Base-by-base conservation (phyloP, 1,140 invertebrate species). In the Tribolium castaneum region DNA sequence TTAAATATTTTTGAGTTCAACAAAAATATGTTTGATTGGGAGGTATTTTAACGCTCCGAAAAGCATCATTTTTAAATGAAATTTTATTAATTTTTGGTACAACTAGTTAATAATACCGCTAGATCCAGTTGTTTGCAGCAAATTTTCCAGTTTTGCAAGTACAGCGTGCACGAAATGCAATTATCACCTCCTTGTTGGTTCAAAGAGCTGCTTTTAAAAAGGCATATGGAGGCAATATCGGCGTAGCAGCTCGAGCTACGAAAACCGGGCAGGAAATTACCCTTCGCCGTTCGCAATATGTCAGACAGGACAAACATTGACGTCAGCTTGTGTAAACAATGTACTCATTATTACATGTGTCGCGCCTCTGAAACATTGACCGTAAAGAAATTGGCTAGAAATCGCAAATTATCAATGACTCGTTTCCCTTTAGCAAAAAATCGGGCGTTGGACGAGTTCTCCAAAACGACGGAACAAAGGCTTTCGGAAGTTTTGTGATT, bases 231-330 rank as follows among this genome's bases (percentile, higher is more conserved):
- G 45, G 35, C 70, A 72, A 72, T 72, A 72, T 72, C 70, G 14
- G 50, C 50, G 50, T 72, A 51, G 22, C 50, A 34, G 16, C 45
- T 19, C 16, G 16, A 72, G 50, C 45, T 72, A 72, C 50, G 59
- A 75, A 75, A 59, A 78, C 52, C 77, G 59, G 66, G 59, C 77
- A 83, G 82, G 82, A 83, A 83, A 83, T 83, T 83, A 82, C 82
- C 79, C 78, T 82, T 76, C 79, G 79, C 76, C 78, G 76, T 79
- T 80, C 79, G 82, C 82, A 83, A 83, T 83, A 83, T 83, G 82
- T 83, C 81, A 78, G 82, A 80, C 78, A 83, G 62, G 71, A 79
- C 80, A 83, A 83, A 83, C 82, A 83, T 79, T 83, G 82, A 82
- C 82, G 81, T 83, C 80, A 81, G 49, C 77, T 52, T 73, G 71